These are phyloP conservation scores for Yponomeuta malinellus DNA, from an alignment of 2,888 invertebrate species.

Conservation along the genomic window DNA sequence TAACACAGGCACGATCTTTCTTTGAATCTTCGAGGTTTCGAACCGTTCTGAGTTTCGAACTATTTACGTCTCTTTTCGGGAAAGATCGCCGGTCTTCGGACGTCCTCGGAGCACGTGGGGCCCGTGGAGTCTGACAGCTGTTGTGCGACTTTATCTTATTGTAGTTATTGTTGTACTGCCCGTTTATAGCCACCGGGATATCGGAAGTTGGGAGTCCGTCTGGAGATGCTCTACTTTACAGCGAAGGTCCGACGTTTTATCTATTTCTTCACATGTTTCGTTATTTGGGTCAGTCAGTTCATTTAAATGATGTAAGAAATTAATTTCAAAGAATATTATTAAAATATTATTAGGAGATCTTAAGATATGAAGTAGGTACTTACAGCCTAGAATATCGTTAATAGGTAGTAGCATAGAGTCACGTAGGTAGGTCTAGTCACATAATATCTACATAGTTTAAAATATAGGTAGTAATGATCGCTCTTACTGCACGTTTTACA, in stretches of 20 bases:
- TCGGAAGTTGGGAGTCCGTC: neutral
- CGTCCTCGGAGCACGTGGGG: neutral
- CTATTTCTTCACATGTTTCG: neutral
- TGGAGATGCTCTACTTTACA: neutral
- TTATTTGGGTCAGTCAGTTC: neutral
- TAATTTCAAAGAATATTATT: too few relatives aligned
- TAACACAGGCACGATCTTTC: neutral
- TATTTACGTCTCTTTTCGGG: conserved; percentile 8
- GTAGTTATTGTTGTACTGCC: neutral
- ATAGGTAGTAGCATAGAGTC: neutral
- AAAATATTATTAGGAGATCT: too few relatives aligned
- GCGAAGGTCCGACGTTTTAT: neutral
- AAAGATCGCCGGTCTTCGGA: neutral
- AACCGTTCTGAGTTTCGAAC: conserved; percentile 5
- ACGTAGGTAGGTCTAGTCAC: neutral
- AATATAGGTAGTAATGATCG: neutral
- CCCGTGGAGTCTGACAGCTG: neutral
- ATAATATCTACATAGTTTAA: too few relatives aligned
- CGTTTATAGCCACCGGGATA: neutral
- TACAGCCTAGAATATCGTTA: neutral
- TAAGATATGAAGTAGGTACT: too few relatives aligned
- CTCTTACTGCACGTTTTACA: neutral
- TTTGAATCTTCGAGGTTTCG: neutral
- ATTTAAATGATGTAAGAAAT: too few relatives aligned
- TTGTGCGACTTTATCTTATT: neutral